These are phyloP conservation scores for Isurus oxyrinchus DNA, from an alignment of 2,113 vertebrate species.

Conservation along the genomic window DNA sequence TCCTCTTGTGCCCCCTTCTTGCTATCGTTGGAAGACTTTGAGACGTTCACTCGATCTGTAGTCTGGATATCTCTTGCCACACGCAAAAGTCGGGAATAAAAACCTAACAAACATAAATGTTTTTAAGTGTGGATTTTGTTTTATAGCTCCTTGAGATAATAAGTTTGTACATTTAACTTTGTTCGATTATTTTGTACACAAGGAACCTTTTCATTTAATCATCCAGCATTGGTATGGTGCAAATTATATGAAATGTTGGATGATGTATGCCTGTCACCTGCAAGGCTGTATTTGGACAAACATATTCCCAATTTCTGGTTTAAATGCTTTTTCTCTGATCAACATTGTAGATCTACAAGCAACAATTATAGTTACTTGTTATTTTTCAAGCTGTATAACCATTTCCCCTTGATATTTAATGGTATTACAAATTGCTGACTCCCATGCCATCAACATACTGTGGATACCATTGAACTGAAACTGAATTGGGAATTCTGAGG, in stretches of 20 bases:
- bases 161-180: neutral
- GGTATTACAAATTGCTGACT: neutral
- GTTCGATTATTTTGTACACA: neutral
- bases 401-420: neutral
- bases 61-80: constrained; percentile 42
- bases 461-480: neutral
- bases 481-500: neutral
- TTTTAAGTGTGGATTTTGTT: neutral
- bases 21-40: constrained; percentile 55
- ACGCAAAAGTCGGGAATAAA: constrained; percentile 17
- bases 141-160: neutral
- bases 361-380: neutral
- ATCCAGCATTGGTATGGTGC: neutral
- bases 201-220: neutral
- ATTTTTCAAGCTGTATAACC: neutral
- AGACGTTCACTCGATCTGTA: constrained; percentile 38
- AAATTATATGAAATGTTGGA: neutral
- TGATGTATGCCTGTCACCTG: neutral
- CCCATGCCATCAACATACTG: neutral
- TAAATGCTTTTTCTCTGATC: neutral
- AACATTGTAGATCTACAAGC: neutral
- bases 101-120: constrained; percentile 24
- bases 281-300: neutral
- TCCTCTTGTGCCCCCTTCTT: constrained; percentile 60
- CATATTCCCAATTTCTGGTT: neutral